Evolutionary conservation across 2,888 invertebrate species (phyloP), one percentile per base, ranked within the genome.

Genomic region (Apoderus coryli): DNA sequence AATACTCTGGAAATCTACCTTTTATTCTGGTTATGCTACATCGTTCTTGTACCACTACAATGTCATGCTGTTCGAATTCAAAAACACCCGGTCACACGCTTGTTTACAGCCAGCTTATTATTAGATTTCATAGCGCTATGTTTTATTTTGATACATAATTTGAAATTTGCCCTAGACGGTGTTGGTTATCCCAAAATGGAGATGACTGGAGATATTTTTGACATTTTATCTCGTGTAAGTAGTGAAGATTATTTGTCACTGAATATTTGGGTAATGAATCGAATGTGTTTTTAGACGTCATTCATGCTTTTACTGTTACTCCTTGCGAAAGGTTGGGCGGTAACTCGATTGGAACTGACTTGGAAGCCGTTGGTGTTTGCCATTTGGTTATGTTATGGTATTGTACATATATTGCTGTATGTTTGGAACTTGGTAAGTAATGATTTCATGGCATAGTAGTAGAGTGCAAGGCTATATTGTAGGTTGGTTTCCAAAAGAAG

Each of bases 251-350:
- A n/a, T n/a, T n/a, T n/a, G n/a, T n/a, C 5, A 6, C 10, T 24
- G 10, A 24, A n/a, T 5, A 5, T 10, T 24, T 9, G 6, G 6
- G 6, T 10, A 24, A 24, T 10, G n/a, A 25, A 25, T 22, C 5
- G 16, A 53, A 29, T 67, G 6, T 7, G 14, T 38, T 47, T 47
- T 31, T 66, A 90, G 84, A 86, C 90, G 26, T 70, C 89, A 4
- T 90, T 95, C 54, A 92, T 95, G 85, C 63, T 96, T 42, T 66
- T 95, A 33, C 65, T 96, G 23, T 65, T 96, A 32, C 64, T 95
- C 32, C 63, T 96, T 41, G 93, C 93, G 22, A 93, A 95, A 65
- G 96, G 95, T 27, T 93, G 93, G 92, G 92, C 90, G 4, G 86
- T 95, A 15, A 90, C 90, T 6, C 68, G 86, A 42, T 69, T 84